Evolutionary conservation across 2,797 vertebrate genomes (phyloP).

Genomic region (Parotocinclus haroldoi): DNA sequence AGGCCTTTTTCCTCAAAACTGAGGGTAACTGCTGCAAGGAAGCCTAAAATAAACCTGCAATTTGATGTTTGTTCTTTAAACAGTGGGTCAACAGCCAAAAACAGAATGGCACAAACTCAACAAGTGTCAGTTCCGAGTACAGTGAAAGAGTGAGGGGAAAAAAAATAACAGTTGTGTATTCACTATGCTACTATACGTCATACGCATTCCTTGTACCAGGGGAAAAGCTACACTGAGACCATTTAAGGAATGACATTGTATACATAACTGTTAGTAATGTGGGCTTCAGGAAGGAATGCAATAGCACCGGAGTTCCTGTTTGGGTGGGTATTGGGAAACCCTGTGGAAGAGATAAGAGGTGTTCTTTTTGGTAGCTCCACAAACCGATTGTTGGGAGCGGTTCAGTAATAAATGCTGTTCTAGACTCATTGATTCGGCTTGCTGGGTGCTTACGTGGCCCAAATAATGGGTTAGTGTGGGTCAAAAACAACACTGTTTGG

Average conservation of each 20-base stretch:
- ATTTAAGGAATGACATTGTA: slow-evolving; percentile 23
- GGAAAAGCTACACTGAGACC: slow-evolving; percentile 32
- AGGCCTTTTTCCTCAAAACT: slow-evolving; percentile 42
- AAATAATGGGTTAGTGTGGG: slow-evolving; percentile 10
- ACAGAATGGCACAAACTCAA: slow-evolving; percentile 37
- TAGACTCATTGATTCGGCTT: slow-evolving; percentile 9
- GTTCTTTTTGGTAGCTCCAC: slow-evolving; percentile 19
- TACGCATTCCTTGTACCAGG: slow-evolving; percentile 32
- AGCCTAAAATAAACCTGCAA: slow-evolving; percentile 39
- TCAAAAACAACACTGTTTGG: slow-evolving; percentile 46
- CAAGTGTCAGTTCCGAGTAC: slow-evolving; percentile 20
- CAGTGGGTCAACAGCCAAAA: slow-evolving; percentile 8
- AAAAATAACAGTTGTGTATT: slow-evolving; percentile 16
- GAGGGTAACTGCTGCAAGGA: slow-evolving; percentile 10
- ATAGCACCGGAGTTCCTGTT: slow-evolving; percentile 45
- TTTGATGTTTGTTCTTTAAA: slow-evolving; percentile 38
- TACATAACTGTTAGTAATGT: slow-evolving; percentile 17
- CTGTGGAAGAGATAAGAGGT: slow-evolving; percentile 55
- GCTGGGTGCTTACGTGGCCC: slow-evolving; percentile 22
- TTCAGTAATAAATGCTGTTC: slow-evolving; percentile 14
- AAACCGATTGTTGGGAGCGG: slow-evolving; percentile 27
- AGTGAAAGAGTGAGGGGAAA: slow-evolving; percentile 18
- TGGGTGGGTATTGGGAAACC: slow-evolving; percentile 36
- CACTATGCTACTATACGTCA: slow-evolving; percentile 6
- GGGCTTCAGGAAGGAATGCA: slow-evolving; percentile 34